Conservation (phyloP, 92 coral and sea anemone species). For the Palythoa heliodiscus region DNA sequence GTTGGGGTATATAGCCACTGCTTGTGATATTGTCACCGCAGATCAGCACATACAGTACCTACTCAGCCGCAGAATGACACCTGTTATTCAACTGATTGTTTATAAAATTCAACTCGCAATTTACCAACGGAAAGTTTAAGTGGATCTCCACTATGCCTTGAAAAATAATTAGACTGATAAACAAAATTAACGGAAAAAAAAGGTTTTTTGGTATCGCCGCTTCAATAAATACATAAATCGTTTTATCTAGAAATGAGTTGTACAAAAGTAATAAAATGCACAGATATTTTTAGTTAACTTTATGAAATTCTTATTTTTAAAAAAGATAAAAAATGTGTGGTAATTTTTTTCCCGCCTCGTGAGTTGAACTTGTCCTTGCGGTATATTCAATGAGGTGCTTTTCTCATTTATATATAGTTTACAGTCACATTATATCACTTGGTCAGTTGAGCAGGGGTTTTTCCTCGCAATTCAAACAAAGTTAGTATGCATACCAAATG, state of each 20-base stretch:
- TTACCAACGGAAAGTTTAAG: conserved; percentile 12
- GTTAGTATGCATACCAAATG: neutral
- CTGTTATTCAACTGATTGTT: neutral
- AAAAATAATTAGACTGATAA: conserved; percentile 1
- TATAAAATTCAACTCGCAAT: conserved; percentile 3
- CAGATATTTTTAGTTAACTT: neutral
- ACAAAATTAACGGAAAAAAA: neutral
- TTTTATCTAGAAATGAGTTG: neutral
- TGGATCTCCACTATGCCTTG: neutral
- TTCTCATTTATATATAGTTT: neutral
- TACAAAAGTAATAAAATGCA: neutral
- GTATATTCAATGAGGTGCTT: too few species aligned
- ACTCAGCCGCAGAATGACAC: neutral
- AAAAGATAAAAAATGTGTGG: neutral
- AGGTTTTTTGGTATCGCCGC: neutral
- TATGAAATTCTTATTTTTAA: neutral
- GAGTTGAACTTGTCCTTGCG: too few species aligned
- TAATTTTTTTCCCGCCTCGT: too few species aligned
- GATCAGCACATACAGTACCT: neutral
- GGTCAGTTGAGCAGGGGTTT: neutral
- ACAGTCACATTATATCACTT: neutral
- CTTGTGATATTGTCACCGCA: neutral
- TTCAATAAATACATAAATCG: neutral
- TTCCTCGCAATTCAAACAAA: neutral
- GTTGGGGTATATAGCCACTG: neutral